These are phyloP conservation scores for Eudyptes chrysolophus DNA, from an alignment of 2,113 vertebrate species.

Conservation along the genomic window DNA sequence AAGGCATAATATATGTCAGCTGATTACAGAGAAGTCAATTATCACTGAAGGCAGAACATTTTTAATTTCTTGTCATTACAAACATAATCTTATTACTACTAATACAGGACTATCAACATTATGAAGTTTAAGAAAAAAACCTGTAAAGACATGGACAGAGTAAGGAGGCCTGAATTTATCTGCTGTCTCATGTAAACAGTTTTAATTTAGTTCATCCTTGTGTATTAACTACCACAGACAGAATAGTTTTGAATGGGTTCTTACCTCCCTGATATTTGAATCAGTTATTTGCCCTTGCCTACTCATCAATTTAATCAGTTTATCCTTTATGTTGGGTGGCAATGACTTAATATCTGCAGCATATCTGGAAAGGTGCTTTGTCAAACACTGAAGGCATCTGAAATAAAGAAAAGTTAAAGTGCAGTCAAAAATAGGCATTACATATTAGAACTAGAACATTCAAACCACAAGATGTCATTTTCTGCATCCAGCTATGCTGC, in stretches of 20 bases:
- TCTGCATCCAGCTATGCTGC: neutral
- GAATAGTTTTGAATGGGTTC: neutral
- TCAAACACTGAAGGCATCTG: conserved; percentile 76
- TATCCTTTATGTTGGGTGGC: conserved; percentile 84
- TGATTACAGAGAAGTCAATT: neutral
- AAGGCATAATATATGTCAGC: neutral
- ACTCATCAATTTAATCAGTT: conserved; percentile 82
- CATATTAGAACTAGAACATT: neutral
- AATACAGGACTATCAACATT: neutral
- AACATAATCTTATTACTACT: neutral
- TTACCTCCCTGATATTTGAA: conserved; percentile 85
- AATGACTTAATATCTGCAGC: conserved; percentile 76
- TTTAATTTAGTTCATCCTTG: neutral
- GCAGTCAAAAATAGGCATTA: neutral
- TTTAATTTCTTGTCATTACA: neutral
- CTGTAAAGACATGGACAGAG: neutral
- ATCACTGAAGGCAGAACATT: neutral
- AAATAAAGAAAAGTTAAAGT: conserved; percentile 38
- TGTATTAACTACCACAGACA: neutral
- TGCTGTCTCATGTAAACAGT: neutral
- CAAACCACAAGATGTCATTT: neutral
- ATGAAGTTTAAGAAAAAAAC: neutral
- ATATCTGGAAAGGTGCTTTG: conserved; percentile 77
- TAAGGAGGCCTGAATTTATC: neutral
- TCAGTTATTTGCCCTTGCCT: conserved; percentile 81